Conservation (phyloP, 1,140 invertebrate genomes). For the Cyclina sinensis region DNA sequence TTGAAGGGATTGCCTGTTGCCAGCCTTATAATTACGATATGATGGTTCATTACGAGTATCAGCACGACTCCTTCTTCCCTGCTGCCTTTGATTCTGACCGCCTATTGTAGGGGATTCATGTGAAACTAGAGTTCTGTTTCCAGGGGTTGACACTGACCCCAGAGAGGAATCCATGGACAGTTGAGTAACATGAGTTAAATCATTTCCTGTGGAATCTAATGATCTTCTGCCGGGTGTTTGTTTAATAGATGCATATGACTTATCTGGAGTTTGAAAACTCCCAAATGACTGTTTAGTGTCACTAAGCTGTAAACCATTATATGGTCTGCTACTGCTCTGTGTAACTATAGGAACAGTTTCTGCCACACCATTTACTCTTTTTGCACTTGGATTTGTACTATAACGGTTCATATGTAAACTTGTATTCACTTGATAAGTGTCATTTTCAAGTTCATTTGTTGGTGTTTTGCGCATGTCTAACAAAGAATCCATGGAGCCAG, state of each 20-base stretch:
- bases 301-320: neutral
- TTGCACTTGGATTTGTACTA: neutral
- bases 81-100: slow-evolving; percentile 27
- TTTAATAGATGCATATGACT: slow-evolving; percentile 11
- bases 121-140: slow-evolving; percentile 25
- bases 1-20: slow-evolving; percentile 42
- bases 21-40: slow-evolving; percentile 34
- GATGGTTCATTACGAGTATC: slow-evolving; percentile 62
- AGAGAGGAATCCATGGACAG: slow-evolving; percentile 33
- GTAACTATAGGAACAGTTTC: neutral
- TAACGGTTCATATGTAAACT: slow-evolving; percentile 35
- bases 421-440: slow-evolving; percentile 60
- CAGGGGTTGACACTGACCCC: slow-evolving; percentile 52
- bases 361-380: neutral
- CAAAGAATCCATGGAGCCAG: slow-evolving; percentile 75
- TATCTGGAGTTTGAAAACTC: slow-evolving; percentile 34
- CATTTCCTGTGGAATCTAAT: slow-evolving; percentile 28
- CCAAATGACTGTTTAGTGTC: slow-evolving; percentile 22
- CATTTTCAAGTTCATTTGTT: slow-evolving; percentile 62
- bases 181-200: slow-evolving; percentile 51
- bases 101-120: neutral
- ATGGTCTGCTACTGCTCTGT: neutral
- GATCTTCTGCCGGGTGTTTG: slow-evolving; percentile 46
- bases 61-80: slow-evolving; percentile 46
- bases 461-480: slow-evolving; percentile 64